phyloP scores from a whole-genome alignment of 2,888 invertebrate genomes.

The Tetragnatha montana region DNA sequence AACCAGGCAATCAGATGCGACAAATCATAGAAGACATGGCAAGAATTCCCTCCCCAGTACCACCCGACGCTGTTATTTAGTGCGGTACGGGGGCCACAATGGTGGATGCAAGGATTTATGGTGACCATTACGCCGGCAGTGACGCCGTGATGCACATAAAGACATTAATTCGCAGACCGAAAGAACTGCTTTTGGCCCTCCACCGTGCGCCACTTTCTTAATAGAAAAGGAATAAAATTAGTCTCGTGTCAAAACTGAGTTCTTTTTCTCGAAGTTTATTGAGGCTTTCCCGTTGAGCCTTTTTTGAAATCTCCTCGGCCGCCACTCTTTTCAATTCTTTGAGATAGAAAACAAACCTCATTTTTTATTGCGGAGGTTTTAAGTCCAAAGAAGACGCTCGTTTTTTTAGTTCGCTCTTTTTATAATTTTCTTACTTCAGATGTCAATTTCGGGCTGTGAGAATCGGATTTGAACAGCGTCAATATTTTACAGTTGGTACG shows the following conservation, averaged over 20 bases:
- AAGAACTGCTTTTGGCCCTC: not conserved
- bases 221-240: constrained; percentile 50
- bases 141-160: constrained; percentile 63
- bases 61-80: constrained; percentile 48
- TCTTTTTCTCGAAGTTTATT: not conserved
- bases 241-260: constrained; percentile 35
- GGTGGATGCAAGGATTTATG: constrained; percentile 51
- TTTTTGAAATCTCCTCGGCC: not conserved
- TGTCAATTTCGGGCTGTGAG: not conserved
- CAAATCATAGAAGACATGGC: constrained; percentile 44
- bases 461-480: not conserved
- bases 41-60: constrained; percentile 25
- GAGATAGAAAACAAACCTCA: not conserved
- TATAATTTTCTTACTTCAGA: not conserved
- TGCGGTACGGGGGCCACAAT: constrained; percentile 38
- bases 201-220: constrained; percentile 10
- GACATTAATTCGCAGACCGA: constrained; percentile 58
- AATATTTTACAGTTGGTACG: not conserved
- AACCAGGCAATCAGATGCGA: constrained; percentile 41
- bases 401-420: not conserved
- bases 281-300: constrained; percentile 1
- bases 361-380: not conserved
- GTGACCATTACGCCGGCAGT: constrained; percentile 46
- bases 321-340: not conserved
- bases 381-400: not conserved